Percentiles rank a stretch among this genome's conserved stretches.
Evolutionary conservation across 2,888 invertebrate species (phyloP).

Genomic region (Apotomis turbidana): DNA sequence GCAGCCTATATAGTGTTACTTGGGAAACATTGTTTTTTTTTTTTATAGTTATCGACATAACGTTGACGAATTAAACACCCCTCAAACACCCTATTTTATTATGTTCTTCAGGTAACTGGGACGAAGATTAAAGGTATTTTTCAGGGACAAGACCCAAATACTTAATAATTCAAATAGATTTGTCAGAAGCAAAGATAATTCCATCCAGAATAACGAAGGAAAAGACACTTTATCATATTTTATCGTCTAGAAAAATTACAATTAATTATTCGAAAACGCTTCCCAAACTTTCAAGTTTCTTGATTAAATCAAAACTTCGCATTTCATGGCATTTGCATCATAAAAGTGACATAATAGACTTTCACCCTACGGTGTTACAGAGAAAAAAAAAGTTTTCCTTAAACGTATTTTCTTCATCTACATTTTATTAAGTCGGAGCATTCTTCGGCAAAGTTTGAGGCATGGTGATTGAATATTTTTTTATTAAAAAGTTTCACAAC

Average conservation of each 20-base stretch:
- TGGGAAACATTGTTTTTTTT: too few species aligned
- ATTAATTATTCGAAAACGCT: constrained; percentile 41
- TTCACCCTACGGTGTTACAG: constrained; percentile 44
- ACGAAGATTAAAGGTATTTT: constrained; percentile 27
- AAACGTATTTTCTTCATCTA: constrained; percentile 61
- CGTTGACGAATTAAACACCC: too few species aligned
- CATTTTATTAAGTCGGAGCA: constrained; percentile 68
- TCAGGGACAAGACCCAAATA: constrained; percentile 18
- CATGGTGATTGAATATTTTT: constrained; percentile 62
- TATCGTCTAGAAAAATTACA: constrained; percentile 47
- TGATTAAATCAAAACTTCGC: constrained; percentile 43
- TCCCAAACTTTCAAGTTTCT: constrained; percentile 31
- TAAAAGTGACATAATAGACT: constrained; percentile 48
- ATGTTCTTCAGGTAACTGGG: not conserved
- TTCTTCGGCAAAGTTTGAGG: constrained; percentile 56
- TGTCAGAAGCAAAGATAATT: constrained; percentile 36
- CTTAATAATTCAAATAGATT: constrained; percentile 40
- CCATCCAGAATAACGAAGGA: constrained; percentile 32
- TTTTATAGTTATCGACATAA: too few species aligned
- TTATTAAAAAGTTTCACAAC: constrained; percentile 54
- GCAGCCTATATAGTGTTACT: too few species aligned
- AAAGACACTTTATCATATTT: constrained; percentile 43
- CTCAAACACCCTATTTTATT: too few species aligned
- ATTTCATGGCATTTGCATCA: constrained; percentile 47
- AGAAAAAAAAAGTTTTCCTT: constrained; percentile 48